These are phyloP conservation scores for Danio albolineatus DNA, from an alignment of 2,797 vertebrate genomes.

Conservation along the genomic window DNA sequence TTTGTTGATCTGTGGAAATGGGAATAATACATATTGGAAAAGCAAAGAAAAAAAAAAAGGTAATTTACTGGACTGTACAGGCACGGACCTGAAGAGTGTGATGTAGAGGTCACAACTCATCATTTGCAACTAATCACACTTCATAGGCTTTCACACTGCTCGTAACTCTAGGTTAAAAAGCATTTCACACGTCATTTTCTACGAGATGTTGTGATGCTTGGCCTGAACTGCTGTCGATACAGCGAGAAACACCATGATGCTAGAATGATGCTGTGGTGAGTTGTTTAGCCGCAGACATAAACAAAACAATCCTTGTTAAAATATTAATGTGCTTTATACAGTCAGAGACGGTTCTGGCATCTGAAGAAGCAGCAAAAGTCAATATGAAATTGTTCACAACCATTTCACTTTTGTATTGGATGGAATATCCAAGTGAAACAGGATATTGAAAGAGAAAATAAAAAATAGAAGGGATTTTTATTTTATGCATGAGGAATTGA, in stretches of 20 bases:
- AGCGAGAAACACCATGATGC: background rate
- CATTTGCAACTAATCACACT: background rate
- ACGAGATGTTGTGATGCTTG: background rate
- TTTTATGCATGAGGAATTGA: too few relatives aligned
- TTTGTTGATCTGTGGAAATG: too few relatives aligned
- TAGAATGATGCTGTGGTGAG: background rate
- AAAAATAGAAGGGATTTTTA: too few relatives aligned
- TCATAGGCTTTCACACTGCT: background rate
- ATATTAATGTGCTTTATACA: background rate
- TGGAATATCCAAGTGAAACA: background rate
- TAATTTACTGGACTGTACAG: too few relatives aligned
- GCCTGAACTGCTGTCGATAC: background rate
- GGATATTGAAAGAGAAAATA: background rate
- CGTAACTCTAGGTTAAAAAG: background rate
- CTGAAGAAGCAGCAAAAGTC: background rate
- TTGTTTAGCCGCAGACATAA: slow-evolving; percentile 12
- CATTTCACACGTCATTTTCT: background rate
- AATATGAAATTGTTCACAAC: background rate
- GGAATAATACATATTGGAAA: too few relatives aligned
- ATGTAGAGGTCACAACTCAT: slow-evolving; percentile 9
- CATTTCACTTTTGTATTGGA: background rate
- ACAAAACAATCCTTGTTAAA: slow-evolving; percentile 27
- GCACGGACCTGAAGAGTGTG: background rate
- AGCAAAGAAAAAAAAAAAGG: too few relatives aligned
- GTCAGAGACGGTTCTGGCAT: background rate